Conservation (phyloP, 2,113 vertebrate genomes). For the Shinisaurus crocodilurus region DNA sequence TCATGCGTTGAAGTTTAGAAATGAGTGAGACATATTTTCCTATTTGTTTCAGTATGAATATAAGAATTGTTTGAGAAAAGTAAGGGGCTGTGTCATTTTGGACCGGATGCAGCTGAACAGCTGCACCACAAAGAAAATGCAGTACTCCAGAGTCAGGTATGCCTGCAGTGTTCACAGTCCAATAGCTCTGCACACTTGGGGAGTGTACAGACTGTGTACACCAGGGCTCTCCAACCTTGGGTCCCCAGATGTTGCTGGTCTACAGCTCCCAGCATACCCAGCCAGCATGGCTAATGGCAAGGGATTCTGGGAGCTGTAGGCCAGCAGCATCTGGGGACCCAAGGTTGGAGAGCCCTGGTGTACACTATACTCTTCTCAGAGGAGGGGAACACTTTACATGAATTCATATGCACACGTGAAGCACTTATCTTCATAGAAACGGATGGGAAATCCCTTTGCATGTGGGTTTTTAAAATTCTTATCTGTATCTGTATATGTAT, state of each 20-base stretch:
- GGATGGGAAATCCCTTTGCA: background rate
- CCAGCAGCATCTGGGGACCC: too few relatives aligned
- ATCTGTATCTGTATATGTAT: too few relatives aligned
- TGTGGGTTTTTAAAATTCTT: background rate
- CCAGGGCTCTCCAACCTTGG: too few relatives aligned
- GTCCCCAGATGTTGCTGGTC: too few relatives aligned
- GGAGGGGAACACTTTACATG: background rate
- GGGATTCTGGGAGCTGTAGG: too few relatives aligned
- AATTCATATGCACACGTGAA: background rate
- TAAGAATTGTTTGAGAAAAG: conserved; percentile 83
- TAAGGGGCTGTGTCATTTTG: conserved; percentile 77
- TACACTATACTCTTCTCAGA: background rate
- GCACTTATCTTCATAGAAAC: background rate
- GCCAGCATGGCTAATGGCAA: too few relatives aligned
- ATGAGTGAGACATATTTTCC: conserved; percentile 17
- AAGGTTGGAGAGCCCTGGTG: too few relatives aligned
- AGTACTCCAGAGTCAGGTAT: conserved; percentile 83
- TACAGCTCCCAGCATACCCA: too few relatives aligned
- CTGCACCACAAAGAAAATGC: conserved; percentile 84
- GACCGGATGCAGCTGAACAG: conserved; percentile 80
- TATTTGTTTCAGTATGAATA: conserved; percentile 78
- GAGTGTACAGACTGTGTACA: background rate
- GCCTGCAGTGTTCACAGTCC: rapidly evolving
- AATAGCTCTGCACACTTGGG: background rate
- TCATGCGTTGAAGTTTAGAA: background rate